A percentile compares a stretch with the other conserved stretches of the same genome.
These are phyloP conservation scores for Girardia tigrina DNA, from an alignment of 2,888 invertebrate species.

Conservation along the genomic window DNA sequence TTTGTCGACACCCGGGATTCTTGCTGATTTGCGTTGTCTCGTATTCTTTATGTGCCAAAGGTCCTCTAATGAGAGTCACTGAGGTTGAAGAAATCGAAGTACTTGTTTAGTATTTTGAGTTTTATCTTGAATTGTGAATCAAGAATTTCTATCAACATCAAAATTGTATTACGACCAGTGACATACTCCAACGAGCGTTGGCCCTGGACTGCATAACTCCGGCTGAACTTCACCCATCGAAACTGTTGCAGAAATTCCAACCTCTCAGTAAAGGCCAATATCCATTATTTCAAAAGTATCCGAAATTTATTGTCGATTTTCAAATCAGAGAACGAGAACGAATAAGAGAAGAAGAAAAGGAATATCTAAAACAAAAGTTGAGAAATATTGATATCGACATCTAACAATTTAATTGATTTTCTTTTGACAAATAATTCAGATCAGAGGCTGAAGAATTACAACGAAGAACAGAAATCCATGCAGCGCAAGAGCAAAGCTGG, in stretches of 20 bases:
- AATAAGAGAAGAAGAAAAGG: constrained; percentile 46
- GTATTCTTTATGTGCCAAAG: constrained; percentile 61
- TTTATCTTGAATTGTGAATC: not conserved
- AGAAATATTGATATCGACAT: too few relatives aligned
- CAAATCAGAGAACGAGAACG: constrained; percentile 49
- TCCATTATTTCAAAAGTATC: constrained; percentile 64
- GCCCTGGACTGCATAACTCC: constrained; percentile 55
- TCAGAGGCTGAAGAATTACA: constrained; percentile 10
- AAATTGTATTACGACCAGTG: constrained; percentile 39
- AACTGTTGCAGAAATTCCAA: constrained; percentile 51
- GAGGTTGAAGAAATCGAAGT: constrained; percentile 57
- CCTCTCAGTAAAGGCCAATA: constrained; percentile 60
- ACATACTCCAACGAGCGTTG: constrained; percentile 42
- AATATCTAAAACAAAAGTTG: constrained; percentile 46
- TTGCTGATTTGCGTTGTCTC: constrained; percentile 63
- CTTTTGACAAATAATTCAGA: not conserved
- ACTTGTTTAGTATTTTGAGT: constrained; percentile 24
- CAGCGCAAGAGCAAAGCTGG: constrained; percentile 35
- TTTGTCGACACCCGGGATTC: constrained; percentile 66
- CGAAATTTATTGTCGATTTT: constrained; percentile 59
- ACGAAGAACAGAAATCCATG: constrained; percentile 30
- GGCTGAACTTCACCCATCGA: constrained; percentile 58
- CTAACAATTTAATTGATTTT: too few relatives aligned
- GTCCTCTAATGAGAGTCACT: constrained; percentile 54
- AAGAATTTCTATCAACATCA: constrained; percentile 31